Base-by-base conservation (phyloP, 92 coral and sea anemone species). In the Zoanthus sansibaricus region DNA sequence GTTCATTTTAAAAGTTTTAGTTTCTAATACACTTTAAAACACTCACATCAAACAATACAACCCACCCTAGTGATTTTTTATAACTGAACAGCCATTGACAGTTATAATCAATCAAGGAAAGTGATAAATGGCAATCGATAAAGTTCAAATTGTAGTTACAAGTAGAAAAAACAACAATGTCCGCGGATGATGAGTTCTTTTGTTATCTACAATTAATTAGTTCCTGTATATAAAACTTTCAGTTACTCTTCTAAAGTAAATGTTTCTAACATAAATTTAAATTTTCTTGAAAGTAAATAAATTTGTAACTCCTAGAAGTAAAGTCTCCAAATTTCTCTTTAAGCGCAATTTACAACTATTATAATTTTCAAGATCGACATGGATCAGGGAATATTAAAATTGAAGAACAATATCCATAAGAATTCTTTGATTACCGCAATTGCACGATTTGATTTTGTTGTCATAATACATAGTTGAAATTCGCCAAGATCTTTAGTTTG, bases 401-500 rank as follows among this genome's bases (percentile, higher is more conserved):
- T 67, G 58, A 52, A 67, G 20, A 30, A 15, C 61, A 66, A 80
- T 64, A 80, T 67, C 51, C 46, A 5, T 4, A 44, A 21, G 59
- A 25, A 80, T 46, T 66, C 75, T 46, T 80, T 74, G 85, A 67
- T 44, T 66, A 25, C 59, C 18, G 45, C 75, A 54, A 80, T 64
- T 7, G 16, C 75, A 46, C 52, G 8, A 30, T 51, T 75, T 52
- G 62, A 75, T 75, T 75, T 55, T 52, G 48, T 17, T 52, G 46
- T 25, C 68, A 31, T 13, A 54, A 76, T 25, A 25, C 25, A 25
- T 33, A 25, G 6, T 52, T 46, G 46, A 11, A 46, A 46, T 15
- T 3, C 14, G 52, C 47, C 13, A 54, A 75, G 21, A 25, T 18
- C 18, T 46, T 49, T 5, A 46, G 31, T 80, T 21, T 6, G 8